Percentiles rank a stretch among this genome's conserved stretches.
Evolutionary conservation across 2,797 vertebrate genomes (phyloP).

Genomic region (Rhinella marina): DNA sequence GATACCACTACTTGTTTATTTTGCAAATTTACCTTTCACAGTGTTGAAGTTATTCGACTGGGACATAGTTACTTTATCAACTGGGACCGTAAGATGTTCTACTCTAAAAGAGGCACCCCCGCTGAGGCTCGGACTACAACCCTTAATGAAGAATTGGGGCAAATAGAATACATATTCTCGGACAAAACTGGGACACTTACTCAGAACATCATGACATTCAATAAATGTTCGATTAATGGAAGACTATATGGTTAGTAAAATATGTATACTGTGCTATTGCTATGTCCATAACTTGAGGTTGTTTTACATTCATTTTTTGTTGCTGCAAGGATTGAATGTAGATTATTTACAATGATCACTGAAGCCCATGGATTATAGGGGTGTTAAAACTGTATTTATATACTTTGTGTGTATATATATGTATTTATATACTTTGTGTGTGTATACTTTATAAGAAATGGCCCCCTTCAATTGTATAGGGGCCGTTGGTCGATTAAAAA

Average conservation of each 20-base stretch:
- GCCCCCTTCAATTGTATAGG: no score
- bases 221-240: constrained; percentile 78
- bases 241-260: constrained; percentile 71
- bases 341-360: not conserved
- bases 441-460: no score
- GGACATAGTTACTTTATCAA: constrained; percentile 79
- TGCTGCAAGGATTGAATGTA: not conserved
- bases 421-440: no score
- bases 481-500: no score
- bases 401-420: no score
- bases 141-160: constrained; percentile 77
- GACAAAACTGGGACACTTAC: constrained; percentile 79
- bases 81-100: constrained; percentile 78
- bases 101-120: constrained; percentile 67
- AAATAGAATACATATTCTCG: constrained; percentile 79
- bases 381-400: not conserved
- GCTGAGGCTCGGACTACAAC: constrained; percentile 77
- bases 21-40: constrained; percentile 37
- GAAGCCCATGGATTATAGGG: not conserved
- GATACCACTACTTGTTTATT: not conserved
- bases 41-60: constrained; percentile 75
- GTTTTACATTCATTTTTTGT: not conserved
- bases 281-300: not conserved
- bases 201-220: constrained; percentile 79
- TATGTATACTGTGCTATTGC: not conserved